Conservation (phyloP, 2,113 vertebrate genomes). For the Myrmophylax atrothorax region DNA sequence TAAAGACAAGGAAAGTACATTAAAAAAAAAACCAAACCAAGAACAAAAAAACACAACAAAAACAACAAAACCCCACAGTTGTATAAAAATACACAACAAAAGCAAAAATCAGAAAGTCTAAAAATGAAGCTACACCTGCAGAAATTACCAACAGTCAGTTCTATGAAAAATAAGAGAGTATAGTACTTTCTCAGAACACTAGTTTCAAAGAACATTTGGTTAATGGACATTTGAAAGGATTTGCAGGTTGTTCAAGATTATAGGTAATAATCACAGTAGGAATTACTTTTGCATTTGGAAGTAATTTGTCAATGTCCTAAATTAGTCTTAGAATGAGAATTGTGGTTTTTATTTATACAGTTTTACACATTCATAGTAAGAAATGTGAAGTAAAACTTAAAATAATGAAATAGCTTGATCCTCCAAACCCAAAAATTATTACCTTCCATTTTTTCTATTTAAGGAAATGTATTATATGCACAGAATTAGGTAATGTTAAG, state of each 20-base stretch:
- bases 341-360: not conserved
- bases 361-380: not conserved
- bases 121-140: not conserved
- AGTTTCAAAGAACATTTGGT: not conserved
- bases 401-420: not conserved
- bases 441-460: not conserved
- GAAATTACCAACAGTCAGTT: not conserved
- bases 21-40: not conserved
- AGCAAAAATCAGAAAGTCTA: constrained; percentile 28
- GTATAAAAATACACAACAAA: not conserved
- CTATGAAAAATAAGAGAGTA: not conserved
- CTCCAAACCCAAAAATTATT: not conserved
- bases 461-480: not conserved
- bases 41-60: no score
- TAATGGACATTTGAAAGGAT: not conserved
- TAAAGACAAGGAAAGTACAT: constrained; percentile 28
- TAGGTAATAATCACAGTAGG: not conserved
- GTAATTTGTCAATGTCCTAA: not conserved
- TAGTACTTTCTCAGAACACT: not conserved
- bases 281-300: not conserved
- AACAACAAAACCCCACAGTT: not conserved
- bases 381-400: not conserved
- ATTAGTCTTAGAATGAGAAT: not conserved
- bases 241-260: not conserved
- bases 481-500: not conserved